Base-by-base conservation (phyloP, 2,797 vertebrate species). In the Sebastes reedi region DNA sequence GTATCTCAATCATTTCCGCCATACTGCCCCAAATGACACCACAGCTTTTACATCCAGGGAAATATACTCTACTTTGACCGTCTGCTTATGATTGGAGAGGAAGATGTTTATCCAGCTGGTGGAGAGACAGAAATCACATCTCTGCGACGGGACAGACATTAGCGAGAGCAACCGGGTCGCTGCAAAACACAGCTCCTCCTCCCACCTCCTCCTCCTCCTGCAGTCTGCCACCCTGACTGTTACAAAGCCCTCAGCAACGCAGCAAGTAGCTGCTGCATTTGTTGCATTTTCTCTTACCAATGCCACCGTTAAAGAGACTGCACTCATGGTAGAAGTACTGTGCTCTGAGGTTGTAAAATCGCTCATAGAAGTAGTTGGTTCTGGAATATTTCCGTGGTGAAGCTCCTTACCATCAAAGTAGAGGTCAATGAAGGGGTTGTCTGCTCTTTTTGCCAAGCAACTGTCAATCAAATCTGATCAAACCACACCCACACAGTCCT, bases 181-280 rank as follows among this genome's bases (percentile, higher is more conserved):
- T 1, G 2, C 55, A 64, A 60, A 75, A 83, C 55, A 54, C 68
- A 67, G 54, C 67, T 64, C 67, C 55, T 29, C 29, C 64, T 54
- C 74, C 62, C 39, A 18, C 36, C 39, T 61, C 64, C 77, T 50
- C 54, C 75, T 72, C 70, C 60, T 46, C 50, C 70, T 54, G 75
- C 66, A 66, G 73, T 65, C 88, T 79, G 77, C 77, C 77, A 76
- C 67, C 71, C 68, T 39, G 72, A 54, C 80, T 83, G 75, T 75
- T 46, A 72, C 62, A 72, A 70, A 67, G 61, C 60, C 75, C 61
- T 71, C 54, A 67, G 70, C 54, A 24, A 16, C 27, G 18, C 80
- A 84, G 83, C 71, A 75, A 54, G 58, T 52, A 18, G 8, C 46
- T 50, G 18, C 46, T 64, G 75, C 70, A 69, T 76, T 83, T 18